A percentile compares a stretch with the other conserved stretches of the same genome.
phyloP scores from a whole-genome alignment of 2,888 invertebrate genomes.

The Agrochola lychnidis region DNA sequence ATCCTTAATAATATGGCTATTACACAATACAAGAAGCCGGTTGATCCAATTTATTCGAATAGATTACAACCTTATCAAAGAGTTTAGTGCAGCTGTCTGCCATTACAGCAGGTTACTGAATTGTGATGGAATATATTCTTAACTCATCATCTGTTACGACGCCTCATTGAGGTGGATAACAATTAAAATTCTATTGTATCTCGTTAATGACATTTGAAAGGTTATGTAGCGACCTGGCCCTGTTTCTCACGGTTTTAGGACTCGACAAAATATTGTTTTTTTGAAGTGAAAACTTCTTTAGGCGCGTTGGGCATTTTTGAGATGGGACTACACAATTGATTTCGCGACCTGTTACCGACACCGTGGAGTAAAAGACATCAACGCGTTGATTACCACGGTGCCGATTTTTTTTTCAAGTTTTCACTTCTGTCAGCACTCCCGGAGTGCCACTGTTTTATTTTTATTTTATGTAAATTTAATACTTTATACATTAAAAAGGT shows the following conservation, averaged over 20 bases:
- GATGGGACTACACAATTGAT: no score
- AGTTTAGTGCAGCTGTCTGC: conserved; percentile 41
- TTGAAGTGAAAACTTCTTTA: no score
- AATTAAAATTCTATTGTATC: no score
- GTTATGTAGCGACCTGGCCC: neutral
- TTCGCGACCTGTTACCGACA: no score
- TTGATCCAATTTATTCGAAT: conserved; percentile 60
- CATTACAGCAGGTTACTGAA: conserved; percentile 29
- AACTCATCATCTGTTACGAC: no score
- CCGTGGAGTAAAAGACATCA: no score
- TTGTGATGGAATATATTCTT: conserved; percentile 11
- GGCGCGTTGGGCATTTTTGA: no score
- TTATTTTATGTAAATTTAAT: neutral
- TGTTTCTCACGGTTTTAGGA: neutral
- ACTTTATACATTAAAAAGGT: neutral
- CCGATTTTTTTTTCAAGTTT: no score
- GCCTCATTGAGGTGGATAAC: no score
- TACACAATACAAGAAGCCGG: conserved; percentile 42
- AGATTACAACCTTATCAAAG: conserved; percentile 52
- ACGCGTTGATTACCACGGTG: no score
- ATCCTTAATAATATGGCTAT: conserved; percentile 51
- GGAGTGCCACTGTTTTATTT: neutral
- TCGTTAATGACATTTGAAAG: no score
- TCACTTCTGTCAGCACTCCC: no score
- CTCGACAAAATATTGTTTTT: neutral